A percentile compares a stretch with the other conserved stretches of the same genome.
These are phyloP conservation scores for Lutjanus erythropterus DNA, from an alignment of 2,113 vertebrate genomes.

Conservation along the genomic window DNA sequence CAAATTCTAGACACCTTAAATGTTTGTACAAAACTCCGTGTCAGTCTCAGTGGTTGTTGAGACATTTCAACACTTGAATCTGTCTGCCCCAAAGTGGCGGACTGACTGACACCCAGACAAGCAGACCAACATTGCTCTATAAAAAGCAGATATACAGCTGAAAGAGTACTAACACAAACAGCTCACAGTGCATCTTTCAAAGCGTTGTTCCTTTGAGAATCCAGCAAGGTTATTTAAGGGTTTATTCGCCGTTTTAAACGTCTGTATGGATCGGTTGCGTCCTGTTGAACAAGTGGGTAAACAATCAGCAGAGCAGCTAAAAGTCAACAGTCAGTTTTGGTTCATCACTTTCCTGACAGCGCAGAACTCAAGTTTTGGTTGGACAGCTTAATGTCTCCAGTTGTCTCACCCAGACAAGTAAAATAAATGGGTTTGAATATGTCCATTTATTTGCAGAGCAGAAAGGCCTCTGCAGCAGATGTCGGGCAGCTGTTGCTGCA, in stretches of 20 bases:
- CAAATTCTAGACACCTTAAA: no score
- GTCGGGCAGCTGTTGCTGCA: background rate
- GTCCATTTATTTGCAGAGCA: slow-evolving; percentile 7
- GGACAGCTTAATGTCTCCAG: slow-evolving; percentile 16
- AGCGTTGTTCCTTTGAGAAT: background rate
- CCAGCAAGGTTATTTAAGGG: background rate
- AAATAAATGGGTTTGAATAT: slow-evolving; percentile 25
- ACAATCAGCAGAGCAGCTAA: background rate
- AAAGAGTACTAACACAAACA: background rate
- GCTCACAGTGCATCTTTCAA: background rate
- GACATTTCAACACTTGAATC: background rate
- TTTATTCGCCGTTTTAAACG: slow-evolving; percentile 6
- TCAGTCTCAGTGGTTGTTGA: background rate
- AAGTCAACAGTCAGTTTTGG: slow-evolving; percentile 13
- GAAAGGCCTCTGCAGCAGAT: slow-evolving; percentile 15
- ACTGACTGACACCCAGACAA: background rate
- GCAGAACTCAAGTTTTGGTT: background rate
- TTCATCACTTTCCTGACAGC: background rate
- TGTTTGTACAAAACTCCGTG: background rate
- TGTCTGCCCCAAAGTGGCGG: background rate
- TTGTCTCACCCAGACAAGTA: slow-evolving; percentile 29
- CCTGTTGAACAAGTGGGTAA: slow-evolving; percentile 1
- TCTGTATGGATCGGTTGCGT: background rate
- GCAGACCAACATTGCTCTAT: background rate
- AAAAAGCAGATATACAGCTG: background rate